These are phyloP conservation scores for Myiotriccus ornatus DNA, from an alignment of 2,797 vertebrate genomes.

Conservation along the genomic window DNA sequence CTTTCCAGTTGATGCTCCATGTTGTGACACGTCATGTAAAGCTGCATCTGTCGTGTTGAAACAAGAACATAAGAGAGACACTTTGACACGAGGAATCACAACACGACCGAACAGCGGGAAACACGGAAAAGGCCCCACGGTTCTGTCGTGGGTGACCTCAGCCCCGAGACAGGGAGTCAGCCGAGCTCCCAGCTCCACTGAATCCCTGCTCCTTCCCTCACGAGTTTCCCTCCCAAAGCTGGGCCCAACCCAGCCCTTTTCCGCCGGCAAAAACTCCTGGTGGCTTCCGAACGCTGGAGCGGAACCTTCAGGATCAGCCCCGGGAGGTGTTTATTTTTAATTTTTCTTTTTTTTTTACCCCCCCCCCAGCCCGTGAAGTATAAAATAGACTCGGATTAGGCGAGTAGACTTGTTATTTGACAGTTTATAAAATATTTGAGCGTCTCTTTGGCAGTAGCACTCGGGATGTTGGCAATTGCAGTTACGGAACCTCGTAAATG, in stretches of 20 bases:
- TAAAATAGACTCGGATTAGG: slow-evolving; percentile 78
- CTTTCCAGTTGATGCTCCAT: slow-evolving; percentile 41
- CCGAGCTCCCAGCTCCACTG: background rate
- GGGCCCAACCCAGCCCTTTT: background rate
- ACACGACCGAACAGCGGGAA: slow-evolving; percentile 22
- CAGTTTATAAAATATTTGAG: slow-evolving; percentile 83
- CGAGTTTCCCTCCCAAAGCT: background rate
- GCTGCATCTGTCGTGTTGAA: slow-evolving; percentile 54
- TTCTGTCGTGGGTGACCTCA: background rate
- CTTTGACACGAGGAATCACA: slow-evolving; percentile 40
- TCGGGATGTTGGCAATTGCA: slow-evolving; percentile 78
- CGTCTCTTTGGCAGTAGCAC: slow-evolving; percentile 79
- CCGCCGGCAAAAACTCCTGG: fast-evolving
- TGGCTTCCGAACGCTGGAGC: fast-evolving
- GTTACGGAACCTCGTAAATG: slow-evolving; percentile 79
- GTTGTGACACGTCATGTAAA: slow-evolving; percentile 48
- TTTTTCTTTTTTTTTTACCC: too few species aligned
- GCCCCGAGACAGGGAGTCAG: background rate
- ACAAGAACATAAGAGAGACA: background rate
- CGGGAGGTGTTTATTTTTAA: background rate
- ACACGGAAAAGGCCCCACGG: background rate
- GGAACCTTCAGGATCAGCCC: background rate
- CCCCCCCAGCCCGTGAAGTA: slow-evolving; percentile 52
- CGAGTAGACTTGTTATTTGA: slow-evolving; percentile 81
- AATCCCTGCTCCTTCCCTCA: background rate